Base-by-base conservation (phyloP, 2,113 vertebrate species). In the Vulpes vulpes region DNA sequence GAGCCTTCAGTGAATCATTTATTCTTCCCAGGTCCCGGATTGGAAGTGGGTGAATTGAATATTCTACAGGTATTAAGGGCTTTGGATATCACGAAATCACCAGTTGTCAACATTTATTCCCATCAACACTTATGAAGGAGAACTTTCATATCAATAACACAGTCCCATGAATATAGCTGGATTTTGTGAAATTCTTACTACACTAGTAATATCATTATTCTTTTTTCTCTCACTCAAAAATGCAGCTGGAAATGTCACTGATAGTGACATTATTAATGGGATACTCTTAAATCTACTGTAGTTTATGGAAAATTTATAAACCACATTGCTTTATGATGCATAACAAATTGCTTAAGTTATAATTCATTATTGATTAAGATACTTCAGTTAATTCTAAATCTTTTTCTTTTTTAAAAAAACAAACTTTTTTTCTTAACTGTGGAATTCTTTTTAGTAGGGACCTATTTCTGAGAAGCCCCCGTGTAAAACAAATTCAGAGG, bases 251-350 rank as follows among this genome's bases (percentile, higher is more conserved):
- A 80, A 88, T 69, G n/a, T 71, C 69, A 76, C n/a, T 67, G 15
- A 88, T 27, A 96, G 30, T 62, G 59, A 85, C 3, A 32, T 81
- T 74, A 92, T 86, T 93, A 92, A 74, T 85, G 30, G 32, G 27
- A 67, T 81, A 53, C 14, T 14, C 89, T 92, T 67, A 65, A 96
- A 80, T 60, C 19, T 19, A 69, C 25, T 92, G 11, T 84, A 84
- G 65, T 79, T 89, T 65, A 73, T 84, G 23, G 53, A 80, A 83
- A 60, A 43, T 73, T 91, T 80, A 53, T 95, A 64, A 94, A 65
- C n/a, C 57, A 91, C 11, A 65, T 96, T 92, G 83, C 14, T 59
- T 88, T 94, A 89, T 80, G 30, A 71, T 64, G 20, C 2, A 51
- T 59, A 74, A 65, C 23, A 80, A 89, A 88, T 87, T 89, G n/a